Base-by-base conservation (phyloP, 1,140 invertebrate species). In the Cotesia chilonis region DNA sequence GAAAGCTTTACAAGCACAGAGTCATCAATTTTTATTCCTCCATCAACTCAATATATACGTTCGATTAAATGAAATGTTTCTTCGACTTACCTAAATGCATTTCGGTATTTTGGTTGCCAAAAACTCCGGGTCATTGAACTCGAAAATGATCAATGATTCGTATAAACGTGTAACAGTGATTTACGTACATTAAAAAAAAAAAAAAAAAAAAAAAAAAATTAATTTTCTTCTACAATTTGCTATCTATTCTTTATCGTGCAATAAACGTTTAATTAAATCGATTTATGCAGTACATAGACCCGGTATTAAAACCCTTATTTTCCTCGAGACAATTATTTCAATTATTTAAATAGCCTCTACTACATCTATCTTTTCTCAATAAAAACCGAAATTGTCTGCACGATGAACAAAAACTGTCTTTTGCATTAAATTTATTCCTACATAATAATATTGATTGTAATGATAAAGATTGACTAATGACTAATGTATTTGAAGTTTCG, bases 11-110 rank as follows among this genome's bases (percentile, higher is more conserved):
- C 9, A 59, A 59, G 60, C 35, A 37, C 60, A 1, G 6, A 12
- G 60, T 3, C 60, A 63, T 63, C 7, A 63, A 63, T 63, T 63
- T 63, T 63, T 63, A 63, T 63, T 38, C 36, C 4, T 63, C 14
- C 36, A 38, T n/a, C n/a, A n/a, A 28, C 20, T 7, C 5, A 4
- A 20, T 17, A n/a, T 55, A 6, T 20, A 59, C 28, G 20, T 59
- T 20, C 4, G 9, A 59, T 20, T 59, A 20, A 59, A 59, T 59
- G 7, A 20, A 55, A 59, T 59, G 17, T 59, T 6, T 20, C 54
- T 55, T 55, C 12, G 5, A n/a, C 54, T 17, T 14, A 28, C 20
- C 28, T 59, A 20, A 59, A 55, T 55, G 17, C 17, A 55, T n/a
- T 55, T 59, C 4, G 17, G 57, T 20, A 10, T 59, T 20, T 59